Evolutionary conservation across 2,113 vertebrate species (phyloP).

Genomic region (Paradoxurus hermaphroditus): DNA sequence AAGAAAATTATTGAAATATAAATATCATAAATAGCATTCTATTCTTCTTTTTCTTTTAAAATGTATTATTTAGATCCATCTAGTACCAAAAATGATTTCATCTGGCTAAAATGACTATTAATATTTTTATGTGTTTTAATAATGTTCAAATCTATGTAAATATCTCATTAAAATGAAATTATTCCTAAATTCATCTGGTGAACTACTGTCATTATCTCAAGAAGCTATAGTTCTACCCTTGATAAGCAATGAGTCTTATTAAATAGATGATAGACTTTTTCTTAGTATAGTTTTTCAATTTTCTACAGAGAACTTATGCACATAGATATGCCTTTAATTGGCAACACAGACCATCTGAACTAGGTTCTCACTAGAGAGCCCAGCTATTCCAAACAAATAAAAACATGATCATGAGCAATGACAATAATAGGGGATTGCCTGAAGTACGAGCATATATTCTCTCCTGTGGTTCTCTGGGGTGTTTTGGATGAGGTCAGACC

Average conservation of each 20-base stretch:
- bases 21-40: background rate
- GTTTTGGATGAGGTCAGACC: background rate
- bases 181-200: background rate
- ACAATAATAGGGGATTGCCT: background rate
- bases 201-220: background rate
- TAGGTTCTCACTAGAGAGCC: background rate
- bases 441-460: background rate
- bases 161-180: constrained; percentile 13
- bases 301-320: background rate
- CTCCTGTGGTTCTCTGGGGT: background rate
- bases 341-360: background rate
- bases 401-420: background rate
- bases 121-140: background rate
- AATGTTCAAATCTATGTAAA: background rate
- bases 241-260: background rate
- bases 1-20: constrained; percentile 8
- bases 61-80: background rate
- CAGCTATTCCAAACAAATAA: background rate
- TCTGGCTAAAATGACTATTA: constrained; percentile 24
- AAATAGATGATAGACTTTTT: background rate
- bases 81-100: background rate
- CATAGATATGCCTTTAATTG: background rate
- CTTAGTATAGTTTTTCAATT: background rate
- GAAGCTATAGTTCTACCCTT: background rate
- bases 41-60: constrained; percentile 27